phyloP scores from a whole-genome alignment of 2,113 vertebrate genomes.

The Australoheros scitulus region DNA sequence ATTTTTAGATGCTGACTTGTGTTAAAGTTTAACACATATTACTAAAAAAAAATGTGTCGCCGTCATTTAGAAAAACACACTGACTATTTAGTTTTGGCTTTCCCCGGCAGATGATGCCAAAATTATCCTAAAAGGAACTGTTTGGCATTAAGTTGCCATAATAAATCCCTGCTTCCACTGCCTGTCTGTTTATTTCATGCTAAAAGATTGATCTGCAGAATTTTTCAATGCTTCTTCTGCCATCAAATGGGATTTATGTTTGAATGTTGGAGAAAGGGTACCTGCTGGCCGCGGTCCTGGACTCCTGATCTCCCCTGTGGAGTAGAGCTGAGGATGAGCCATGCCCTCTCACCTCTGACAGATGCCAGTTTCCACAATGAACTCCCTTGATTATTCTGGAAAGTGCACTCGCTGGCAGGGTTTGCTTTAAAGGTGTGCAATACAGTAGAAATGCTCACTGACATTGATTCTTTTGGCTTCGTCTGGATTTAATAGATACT shows the following conservation, averaged over 20 bases:
- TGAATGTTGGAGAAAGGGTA: not conserved
- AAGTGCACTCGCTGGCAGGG: not conserved
- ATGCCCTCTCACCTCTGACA: conserved; percentile 12
- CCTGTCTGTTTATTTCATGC: not conserved
- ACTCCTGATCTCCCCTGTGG: conserved; percentile 19
- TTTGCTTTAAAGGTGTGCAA: not conserved
- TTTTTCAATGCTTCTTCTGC: not conserved
- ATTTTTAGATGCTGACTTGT: not conserved
- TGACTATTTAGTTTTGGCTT: not conserved
- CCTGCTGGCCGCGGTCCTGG: conserved; percentile 7
- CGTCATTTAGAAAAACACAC: not conserved
- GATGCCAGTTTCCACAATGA: conserved; percentile 1
- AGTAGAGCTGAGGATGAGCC: not conserved
- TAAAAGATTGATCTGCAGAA: not conserved
- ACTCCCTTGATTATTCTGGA: not conserved
- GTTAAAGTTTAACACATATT: not conserved
- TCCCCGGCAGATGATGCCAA: not conserved
- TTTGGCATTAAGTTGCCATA: not conserved
- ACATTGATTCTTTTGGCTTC: not conserved
- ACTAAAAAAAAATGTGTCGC: not conserved
- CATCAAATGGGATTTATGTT: conserved; percentile 1
- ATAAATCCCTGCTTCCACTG: not conserved
- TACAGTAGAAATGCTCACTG: not conserved
- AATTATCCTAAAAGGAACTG: not conserved
- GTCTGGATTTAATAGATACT: not conserved